Percentiles rank a stretch among this genome's conserved stretches.
Conservation (phyloP, 2,888 invertebrate species). For the Metallyticus violacea region DNA sequence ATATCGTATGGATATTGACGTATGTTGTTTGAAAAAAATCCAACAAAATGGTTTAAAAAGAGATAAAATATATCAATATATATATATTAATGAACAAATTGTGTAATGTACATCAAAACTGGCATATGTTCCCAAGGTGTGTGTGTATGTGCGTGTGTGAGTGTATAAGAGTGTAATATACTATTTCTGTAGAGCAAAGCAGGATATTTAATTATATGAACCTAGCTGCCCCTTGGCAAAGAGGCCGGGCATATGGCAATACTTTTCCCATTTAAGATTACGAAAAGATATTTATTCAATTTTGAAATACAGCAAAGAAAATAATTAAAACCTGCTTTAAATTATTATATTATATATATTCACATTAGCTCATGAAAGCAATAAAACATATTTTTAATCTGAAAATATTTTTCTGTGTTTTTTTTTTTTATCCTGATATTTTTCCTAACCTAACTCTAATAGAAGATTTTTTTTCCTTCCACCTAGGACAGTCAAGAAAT, state of each 20-base stretch:
- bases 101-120: neutral
- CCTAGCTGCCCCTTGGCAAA: neutral
- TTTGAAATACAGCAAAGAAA: slow-evolving; percentile 21
- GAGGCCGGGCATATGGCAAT: slow-evolving; percentile 29
- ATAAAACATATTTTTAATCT: slow-evolving; percentile 32
- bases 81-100: neutral
- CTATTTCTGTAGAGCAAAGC: slow-evolving; percentile 6
- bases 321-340: slow-evolving; percentile 29
- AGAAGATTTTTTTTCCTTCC: too few relatives aligned
- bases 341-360: slow-evolving; percentile 28
- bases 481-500: too few relatives aligned
- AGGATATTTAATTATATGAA: slow-evolving; percentile 7
- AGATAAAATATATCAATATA: neutral
- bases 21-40: neutral
- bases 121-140: slow-evolving; percentile 13
- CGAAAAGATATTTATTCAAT: slow-evolving; percentile 22
- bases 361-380: slow-evolving; percentile 32
- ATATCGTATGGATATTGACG: neutral
- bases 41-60: neutral
- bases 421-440: neutral
- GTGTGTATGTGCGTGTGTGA: neutral
- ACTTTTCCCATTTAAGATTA: slow-evolving; percentile 5
- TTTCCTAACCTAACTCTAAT: neutral
- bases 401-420: neutral
- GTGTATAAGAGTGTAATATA: neutral